A percentile compares a stretch with the other conserved stretches of the same genome.
Evolutionary conservation across 2,797 vertebrate species (phyloP).

Genomic region (Petrocephalus sullivani): DNA sequence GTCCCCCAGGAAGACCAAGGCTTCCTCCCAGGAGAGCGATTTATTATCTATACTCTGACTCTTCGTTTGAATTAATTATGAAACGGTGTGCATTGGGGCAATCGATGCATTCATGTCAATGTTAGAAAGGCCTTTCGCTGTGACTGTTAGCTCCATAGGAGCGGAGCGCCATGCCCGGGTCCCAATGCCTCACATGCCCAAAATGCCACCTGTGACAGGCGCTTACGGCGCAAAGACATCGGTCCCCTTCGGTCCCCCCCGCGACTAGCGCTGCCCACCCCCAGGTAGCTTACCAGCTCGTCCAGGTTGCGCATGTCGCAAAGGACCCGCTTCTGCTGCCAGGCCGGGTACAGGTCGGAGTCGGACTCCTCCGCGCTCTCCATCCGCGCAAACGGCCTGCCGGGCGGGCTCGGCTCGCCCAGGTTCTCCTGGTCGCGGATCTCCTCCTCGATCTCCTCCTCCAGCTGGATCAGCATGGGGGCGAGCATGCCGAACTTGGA

Average conservation of each 20-base stretch:
- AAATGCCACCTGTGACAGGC: neutral
- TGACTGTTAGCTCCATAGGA: no score
- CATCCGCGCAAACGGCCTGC: conserved; percentile 42
- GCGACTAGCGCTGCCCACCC: neutral
- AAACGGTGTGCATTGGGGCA: neutral
- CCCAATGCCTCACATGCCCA: neutral
- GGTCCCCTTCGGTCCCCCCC: neutral
- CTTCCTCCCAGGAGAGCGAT: conserved; percentile 7
- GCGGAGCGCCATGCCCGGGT: no score
- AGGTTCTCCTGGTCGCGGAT: conserved; percentile 70
- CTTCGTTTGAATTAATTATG: conserved; percentile 6
- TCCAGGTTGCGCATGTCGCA: conserved; percentile 89
- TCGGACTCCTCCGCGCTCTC: conserved; percentile 40
- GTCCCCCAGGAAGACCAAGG: neutral
- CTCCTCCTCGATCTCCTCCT: conserved; percentile 95
- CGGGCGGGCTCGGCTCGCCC: conserved; percentile 49
- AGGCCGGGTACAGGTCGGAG: conserved; percentile 48
- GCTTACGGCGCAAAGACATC: neutral
- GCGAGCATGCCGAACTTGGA: conserved; percentile 91
- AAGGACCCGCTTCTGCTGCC: conserved; percentile 71
- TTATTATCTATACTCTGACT: neutral
- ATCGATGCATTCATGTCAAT: neutral
- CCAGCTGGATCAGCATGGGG: conserved; percentile 92
- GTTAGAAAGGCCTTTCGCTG: neutral
- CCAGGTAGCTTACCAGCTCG: conserved; percentile 78